A percentile compares a stretch with the other conserved stretches of the same genome.
Conservation (phyloP, 2,888 invertebrate genomes). For the Pterostichus madidus region DNA sequence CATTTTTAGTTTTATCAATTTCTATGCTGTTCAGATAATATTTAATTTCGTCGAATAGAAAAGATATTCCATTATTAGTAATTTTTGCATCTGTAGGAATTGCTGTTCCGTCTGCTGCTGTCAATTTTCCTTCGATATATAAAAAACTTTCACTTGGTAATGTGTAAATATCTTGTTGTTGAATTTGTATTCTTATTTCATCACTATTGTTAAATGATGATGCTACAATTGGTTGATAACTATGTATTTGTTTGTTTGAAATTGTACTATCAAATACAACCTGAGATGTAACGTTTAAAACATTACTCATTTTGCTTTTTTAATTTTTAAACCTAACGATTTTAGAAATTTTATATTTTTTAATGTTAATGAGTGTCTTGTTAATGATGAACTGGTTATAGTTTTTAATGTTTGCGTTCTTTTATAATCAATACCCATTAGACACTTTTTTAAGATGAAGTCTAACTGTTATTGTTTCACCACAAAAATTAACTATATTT, state of each 20-base stretch:
- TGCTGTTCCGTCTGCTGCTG: conserved; percentile 12
- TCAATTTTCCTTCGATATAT: conserved; percentile 68
- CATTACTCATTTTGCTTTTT: conserved; percentile 64
- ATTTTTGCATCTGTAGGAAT: conserved; percentile 30
- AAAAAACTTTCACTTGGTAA: conserved; percentile 71
- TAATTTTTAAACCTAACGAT: conserved; percentile 65
- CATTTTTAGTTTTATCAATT: conserved; percentile 72
- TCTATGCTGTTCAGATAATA: conserved; percentile 73
- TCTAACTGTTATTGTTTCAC: conserved; percentile 71
- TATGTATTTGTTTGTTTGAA: conserved; percentile 70
- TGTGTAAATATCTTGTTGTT: conserved; percentile 71
- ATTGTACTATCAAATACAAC: conserved; percentile 69
- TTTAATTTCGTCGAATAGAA: conserved; percentile 73
- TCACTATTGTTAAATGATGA: conserved; percentile 71
- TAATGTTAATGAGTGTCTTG: conserved; percentile 19
- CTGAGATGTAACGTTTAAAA: conserved; percentile 68
- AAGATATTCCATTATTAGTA: conserved; percentile 67
- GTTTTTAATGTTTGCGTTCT: not conserved
- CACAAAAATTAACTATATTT: conserved; percentile 72
- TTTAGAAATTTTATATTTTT: conserved; percentile 64
- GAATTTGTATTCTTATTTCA: conserved; percentile 72
- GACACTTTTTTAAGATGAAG: conserved; percentile 32
- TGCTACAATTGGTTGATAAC: conserved; percentile 70
- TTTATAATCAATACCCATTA: not conserved
- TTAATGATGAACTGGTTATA: not conserved